A percentile compares a stretch with the other conserved stretches of the same genome.
Conservation (phyloP, 2,888 invertebrate genomes). For the Drosophila leonis region DNA sequence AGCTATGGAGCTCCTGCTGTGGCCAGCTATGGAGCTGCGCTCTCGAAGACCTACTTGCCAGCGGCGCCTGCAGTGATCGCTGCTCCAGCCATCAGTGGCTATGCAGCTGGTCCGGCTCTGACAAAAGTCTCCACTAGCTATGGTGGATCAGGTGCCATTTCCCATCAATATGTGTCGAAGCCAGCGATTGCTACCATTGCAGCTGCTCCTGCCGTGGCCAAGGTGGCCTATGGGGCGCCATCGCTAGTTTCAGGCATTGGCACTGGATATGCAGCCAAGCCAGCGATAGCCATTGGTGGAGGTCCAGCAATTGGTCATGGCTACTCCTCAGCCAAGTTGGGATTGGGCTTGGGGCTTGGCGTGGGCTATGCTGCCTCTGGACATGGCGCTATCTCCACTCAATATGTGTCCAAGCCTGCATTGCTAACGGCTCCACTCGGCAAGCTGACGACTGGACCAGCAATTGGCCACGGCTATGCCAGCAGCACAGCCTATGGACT, state of each 20-base stretch:
- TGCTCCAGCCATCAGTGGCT: constrained; percentile 31
- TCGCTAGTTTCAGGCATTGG: constrained; percentile 63
- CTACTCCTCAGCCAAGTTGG: constrained; percentile 24
- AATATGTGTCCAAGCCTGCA: constrained; percentile 18
- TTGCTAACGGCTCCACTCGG: constrained; percentile 32
- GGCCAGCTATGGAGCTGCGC: constrained; percentile 39
- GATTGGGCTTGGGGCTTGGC: constrained; percentile 11
- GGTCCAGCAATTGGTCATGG: constrained; percentile 57
- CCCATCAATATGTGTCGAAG: constrained; percentile 76
- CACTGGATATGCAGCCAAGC: constrained; percentile 48
- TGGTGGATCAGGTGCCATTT: constrained; percentile 48
- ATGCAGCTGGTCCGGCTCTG: constrained; percentile 55
- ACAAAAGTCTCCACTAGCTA: constrained; percentile 63
- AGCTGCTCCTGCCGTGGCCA: constrained; percentile 44
- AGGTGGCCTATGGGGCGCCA: constrained; percentile 59
- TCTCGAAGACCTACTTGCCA: constrained; percentile 50
- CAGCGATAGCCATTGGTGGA: constrained; percentile 79
- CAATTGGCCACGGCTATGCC: constrained; percentile 21
- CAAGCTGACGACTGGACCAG: constrained; percentile 56
- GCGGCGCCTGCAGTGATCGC: constrained; percentile 48
- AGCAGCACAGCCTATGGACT: constrained; percentile 62
- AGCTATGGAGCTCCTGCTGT: constrained; percentile 78
- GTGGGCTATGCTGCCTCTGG: constrained; percentile 23
- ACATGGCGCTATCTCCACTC: constrained; percentile 19
- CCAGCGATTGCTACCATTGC: constrained; percentile 44